Conservation (phyloP, 2,888 invertebrate genomes). For the Octodonta nipae region DNA sequence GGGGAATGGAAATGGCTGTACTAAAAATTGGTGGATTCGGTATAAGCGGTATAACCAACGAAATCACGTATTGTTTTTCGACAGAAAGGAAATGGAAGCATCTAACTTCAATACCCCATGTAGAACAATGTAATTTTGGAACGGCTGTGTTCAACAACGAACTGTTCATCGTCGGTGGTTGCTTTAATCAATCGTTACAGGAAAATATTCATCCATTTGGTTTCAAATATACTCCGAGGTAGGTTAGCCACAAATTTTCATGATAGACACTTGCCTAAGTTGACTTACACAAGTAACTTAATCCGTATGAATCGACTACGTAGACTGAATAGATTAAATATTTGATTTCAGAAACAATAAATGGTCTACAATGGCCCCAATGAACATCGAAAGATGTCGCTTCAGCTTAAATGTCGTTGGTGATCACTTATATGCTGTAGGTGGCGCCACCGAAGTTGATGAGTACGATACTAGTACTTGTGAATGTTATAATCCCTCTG, state of each 20-base stretch:
- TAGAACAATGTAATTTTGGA: conserved; percentile 62
- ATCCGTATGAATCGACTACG: neutral
- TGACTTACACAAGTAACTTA: neutral
- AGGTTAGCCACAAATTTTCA: conserved; percentile 4
- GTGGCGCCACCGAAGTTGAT: conserved; percentile 47
- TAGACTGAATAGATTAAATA: neutral
- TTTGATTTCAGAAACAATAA: conserved; percentile 34
- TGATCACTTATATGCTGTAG: conserved; percentile 46
- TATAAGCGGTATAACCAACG: conserved; percentile 50
- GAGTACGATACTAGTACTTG: conserved; percentile 40
- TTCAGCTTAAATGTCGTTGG: conserved; percentile 50
- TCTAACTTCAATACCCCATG: conserved; percentile 55
- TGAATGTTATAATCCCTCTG: conserved; percentile 45
- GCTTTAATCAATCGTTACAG: conserved; percentile 52
- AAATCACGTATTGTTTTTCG: conserved; percentile 50
- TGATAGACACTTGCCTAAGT: conserved; percentile 1
- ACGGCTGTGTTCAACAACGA: conserved; percentile 54
- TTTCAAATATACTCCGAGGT: conserved; percentile 44
- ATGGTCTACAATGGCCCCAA: conserved; percentile 56
- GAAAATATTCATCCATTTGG: conserved; percentile 63
- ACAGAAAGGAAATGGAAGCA: conserved; percentile 47
- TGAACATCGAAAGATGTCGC: conserved; percentile 51
- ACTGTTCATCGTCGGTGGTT: conserved; percentile 57
- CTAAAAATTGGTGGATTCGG: conserved; percentile 59
- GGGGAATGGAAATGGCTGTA: conserved; percentile 53